Evolutionary conservation across 2,797 vertebrate species (phyloP).

Genomic region (Catostomus latipinnis): DNA sequence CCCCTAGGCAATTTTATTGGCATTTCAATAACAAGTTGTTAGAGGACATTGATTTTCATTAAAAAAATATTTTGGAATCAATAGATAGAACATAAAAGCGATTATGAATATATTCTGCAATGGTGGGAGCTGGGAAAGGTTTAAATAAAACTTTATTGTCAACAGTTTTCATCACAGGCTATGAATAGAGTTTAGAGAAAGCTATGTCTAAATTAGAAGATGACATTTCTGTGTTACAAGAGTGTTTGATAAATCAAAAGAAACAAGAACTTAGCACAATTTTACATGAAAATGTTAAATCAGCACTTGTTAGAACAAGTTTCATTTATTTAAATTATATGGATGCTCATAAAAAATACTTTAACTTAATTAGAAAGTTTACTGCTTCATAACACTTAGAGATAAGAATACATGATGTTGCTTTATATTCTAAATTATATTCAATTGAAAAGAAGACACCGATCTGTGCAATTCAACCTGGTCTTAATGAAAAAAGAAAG

Average conservation of each 20-base stretch:
- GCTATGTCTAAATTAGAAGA: background rate
- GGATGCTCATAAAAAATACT: background rate
- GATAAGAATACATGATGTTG: background rate
- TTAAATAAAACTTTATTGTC: background rate
- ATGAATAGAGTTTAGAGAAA: background rate
- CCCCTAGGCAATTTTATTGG: no score
- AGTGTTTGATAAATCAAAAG: background rate
- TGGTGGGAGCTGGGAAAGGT: background rate
- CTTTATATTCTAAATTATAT: background rate
- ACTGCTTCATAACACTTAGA: background rate
- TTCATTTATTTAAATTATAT: background rate
- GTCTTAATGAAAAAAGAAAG: no score
- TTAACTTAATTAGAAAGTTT: background rate
- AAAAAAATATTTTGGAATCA: no score
- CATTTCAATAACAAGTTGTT: no score
- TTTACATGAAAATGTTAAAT: background rate
- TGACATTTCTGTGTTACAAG: background rate
- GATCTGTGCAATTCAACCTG: background rate
- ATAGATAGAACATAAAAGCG: no score
- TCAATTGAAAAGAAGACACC: background rate
- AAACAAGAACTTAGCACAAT: no score
- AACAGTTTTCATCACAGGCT: background rate
- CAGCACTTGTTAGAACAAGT: background rate
- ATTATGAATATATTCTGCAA: background rate
- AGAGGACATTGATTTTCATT: no score